Percentiles rank a stretch among this genome's conserved stretches.
phyloP scores from a whole-genome alignment of 2,113 vertebrate genomes.

The Brachyhypopomus occidentalis region DNA sequence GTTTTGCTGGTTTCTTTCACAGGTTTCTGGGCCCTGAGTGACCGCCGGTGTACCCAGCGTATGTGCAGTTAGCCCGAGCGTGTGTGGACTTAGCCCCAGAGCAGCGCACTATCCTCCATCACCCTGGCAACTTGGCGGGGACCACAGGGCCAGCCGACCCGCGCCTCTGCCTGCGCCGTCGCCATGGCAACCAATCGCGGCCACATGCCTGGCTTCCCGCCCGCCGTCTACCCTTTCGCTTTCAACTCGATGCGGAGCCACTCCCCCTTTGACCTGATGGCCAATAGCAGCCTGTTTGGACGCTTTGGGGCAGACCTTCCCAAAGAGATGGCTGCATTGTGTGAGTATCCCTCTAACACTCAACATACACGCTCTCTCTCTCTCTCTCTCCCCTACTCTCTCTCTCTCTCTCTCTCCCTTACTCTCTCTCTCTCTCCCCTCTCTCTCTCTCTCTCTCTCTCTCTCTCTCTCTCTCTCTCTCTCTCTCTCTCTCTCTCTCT shows the following conservation, averaged over 20 bases:
- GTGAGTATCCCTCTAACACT: constrained; percentile 74
- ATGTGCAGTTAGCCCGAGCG: not conserved
- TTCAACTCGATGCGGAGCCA: constrained; percentile 87
- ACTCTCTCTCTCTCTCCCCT: too few relatives aligned
- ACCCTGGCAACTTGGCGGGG: constrained; percentile 57
- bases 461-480: not conserved
- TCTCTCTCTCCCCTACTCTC: not conserved
- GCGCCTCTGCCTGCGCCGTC: constrained; percentile 44
- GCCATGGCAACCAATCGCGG: constrained; percentile 88
- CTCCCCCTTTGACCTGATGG: constrained; percentile 87
- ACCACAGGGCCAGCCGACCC: constrained; percentile 58
- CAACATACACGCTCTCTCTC: not conserved
- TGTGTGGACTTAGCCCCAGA: not conserved
- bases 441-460: not conserved
- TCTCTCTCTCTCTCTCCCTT: not conserved
- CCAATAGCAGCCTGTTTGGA: constrained; percentile 83
- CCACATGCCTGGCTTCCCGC: constrained; percentile 86
- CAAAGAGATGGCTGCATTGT: constrained; percentile 92
- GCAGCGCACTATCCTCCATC: constrained; percentile 14
- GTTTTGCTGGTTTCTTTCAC: not conserved
- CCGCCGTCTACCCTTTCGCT: constrained; percentile 86
- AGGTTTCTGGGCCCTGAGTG: constrained; percentile 25
- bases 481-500: not conserved
- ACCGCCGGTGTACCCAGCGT: too few relatives aligned
- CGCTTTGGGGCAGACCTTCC: constrained; percentile 88